Evolutionary conservation across 1,140 invertebrate species (phyloP).

Genomic region (Hyphantria cunea): DNA sequence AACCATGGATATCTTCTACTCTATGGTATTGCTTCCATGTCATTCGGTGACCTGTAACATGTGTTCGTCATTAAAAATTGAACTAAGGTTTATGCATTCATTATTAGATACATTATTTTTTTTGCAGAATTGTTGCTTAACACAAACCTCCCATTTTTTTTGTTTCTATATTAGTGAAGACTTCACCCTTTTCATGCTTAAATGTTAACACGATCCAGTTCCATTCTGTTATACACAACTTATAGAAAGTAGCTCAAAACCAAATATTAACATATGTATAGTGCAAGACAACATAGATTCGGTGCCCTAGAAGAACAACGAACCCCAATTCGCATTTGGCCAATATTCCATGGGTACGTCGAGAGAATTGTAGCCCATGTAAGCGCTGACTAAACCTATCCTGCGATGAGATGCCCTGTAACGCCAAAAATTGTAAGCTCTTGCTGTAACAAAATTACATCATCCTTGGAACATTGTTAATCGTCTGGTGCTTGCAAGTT

Average conservation of each 20-base stretch:
- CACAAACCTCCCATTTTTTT: neutral
- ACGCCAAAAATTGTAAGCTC: constrained; percentile 82
- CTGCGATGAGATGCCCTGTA: constrained; percentile 72
- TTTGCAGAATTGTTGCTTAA: neutral
- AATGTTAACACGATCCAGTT: constrained; percentile 22
- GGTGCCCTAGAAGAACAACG: constrained; percentile 59
- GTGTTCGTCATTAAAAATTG: constrained; percentile 3
- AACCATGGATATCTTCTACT: constrained; percentile 87
- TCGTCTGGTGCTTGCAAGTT: constrained; percentile 12
- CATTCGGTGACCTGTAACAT: constrained; percentile 86
- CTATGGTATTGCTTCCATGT: constrained; percentile 92
- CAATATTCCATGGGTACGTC: constrained; percentile 81
- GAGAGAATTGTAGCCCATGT: constrained; percentile 81
- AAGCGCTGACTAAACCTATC: constrained; percentile 71
- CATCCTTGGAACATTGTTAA: constrained; percentile 70
- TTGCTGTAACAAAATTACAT: constrained; percentile 79
- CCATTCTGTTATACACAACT: constrained; percentile 16
- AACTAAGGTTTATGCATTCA: no score
- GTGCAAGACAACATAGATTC: constrained; percentile 43
- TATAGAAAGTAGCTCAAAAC: constrained; percentile 1
- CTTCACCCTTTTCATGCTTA: neutral
- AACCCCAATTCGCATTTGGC: constrained; percentile 83
- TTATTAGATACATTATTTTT: neutral
- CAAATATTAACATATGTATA: constrained; percentile 11
- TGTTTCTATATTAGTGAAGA: neutral